Conservation (phyloP, 2,797 vertebrate species). For the Myotis pilosus region DNA sequence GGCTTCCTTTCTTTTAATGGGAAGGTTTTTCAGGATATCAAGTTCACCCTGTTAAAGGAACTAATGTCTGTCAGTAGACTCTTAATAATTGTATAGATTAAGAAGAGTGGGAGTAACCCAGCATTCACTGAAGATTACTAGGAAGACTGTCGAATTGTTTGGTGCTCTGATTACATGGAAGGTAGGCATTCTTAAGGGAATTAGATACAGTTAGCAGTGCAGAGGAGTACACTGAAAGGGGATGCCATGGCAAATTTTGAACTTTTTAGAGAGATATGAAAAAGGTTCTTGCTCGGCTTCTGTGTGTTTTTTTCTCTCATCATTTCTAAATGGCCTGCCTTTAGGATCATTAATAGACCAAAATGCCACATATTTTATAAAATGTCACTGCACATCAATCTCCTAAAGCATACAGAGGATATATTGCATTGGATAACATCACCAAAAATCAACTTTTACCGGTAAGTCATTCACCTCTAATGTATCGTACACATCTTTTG, state of each 20-base stretch:
- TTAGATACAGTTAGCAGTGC: neutral
- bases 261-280: neutral
- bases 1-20: neutral
- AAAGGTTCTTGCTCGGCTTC: neutral
- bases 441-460: neutral
- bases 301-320: neutral
- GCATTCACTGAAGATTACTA: neutral
- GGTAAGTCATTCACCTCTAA: neutral
- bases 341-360: neutral
- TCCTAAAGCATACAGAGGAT: neutral
- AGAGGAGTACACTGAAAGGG: neutral
- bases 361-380: neutral
- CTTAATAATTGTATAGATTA: neutral
- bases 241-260: neutral
- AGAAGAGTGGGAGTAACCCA: neutral
- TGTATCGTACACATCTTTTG: neutral
- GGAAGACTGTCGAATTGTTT: neutral
- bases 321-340: neutral
- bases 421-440: neutral
- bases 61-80: neutral
- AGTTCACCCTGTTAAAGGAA: neutral
- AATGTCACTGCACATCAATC: neutral
- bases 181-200: neutral
- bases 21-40: neutral
- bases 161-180: neutral